phyloP scores from a whole-genome alignment of 2,888 invertebrate genomes.

The Petrophora chlorosata region DNA sequence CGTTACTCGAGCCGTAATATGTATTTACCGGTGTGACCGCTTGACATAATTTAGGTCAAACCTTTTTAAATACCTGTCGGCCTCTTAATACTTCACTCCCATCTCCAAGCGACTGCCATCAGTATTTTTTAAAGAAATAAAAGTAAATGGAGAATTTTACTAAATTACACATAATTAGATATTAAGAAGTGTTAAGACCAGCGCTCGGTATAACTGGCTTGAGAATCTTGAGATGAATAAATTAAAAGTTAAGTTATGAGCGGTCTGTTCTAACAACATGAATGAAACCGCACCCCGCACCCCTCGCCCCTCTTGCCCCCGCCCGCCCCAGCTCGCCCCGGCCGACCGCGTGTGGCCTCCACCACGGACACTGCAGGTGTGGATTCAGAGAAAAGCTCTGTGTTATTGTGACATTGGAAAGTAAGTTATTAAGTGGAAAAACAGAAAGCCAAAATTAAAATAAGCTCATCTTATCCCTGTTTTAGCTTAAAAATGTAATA shows the following conservation, averaged over 20 bases:
- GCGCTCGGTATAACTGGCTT: conserved; percentile 68
- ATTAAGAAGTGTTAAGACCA: conserved; percentile 59
- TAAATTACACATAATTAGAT: conserved; percentile 58
- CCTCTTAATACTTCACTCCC: conserved; percentile 22
- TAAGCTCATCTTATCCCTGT: too few species aligned
- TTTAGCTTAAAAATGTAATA: too few species aligned
- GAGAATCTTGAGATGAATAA: conserved; percentile 75
- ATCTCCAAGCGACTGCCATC: conserved; percentile 18
- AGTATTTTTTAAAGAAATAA: conserved; percentile 18
- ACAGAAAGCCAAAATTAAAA: too few species aligned
- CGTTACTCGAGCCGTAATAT: conserved; percentile 8
- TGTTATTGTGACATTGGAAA: neutral
- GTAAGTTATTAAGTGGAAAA: neutral
- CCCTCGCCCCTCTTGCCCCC: conserved; percentile 40
- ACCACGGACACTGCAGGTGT: conserved; percentile 63
- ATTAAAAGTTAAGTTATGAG: conserved; percentile 83
- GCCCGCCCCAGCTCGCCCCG: conserved; percentile 50
- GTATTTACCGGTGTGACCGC: conserved; percentile 4
- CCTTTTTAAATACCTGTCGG: conserved; percentile 11
- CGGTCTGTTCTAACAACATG: conserved; percentile 82
- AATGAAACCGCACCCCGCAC: conserved; percentile 73
- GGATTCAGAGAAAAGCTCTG: conserved; percentile 45
- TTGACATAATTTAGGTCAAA: conserved; percentile 7
- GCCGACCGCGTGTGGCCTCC: conserved; percentile 77
- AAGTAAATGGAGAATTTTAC: conserved; percentile 29